Evolutionary conservation across 2,888 invertebrate genomes (phyloP), one percentile per base, ranked within the genome.

Genomic region (Phyllotreta cruciferae): DNA sequence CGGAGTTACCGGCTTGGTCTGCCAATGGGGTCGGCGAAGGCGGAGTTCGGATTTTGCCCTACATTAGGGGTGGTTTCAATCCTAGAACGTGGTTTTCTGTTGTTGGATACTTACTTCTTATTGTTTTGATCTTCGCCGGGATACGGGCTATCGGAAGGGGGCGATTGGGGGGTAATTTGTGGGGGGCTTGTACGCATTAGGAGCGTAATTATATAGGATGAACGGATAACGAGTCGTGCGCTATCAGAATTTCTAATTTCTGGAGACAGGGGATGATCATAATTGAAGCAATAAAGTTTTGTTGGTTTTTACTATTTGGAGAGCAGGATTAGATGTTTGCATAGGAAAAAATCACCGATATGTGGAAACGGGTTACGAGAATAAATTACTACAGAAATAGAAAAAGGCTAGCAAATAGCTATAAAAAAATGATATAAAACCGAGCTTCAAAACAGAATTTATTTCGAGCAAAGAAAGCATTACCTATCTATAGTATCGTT

Each of bases 51-150:
- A 52, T 6, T n/a, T 52, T 56, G 56, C 62, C 58, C 58, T 62
- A 55, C 41, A 50, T 60, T 56, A 65, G 61, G 60, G 62, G 65
- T 55, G 62, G 62, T 45, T 54, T 55, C 62, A 61, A 58, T 62
- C 62, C 62, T 62, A 36, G 56, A 58, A 60, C 65, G 65, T 66
- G 65, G 62, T 62, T 56, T 53, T 49, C 49, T 49, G 13, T 38
- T 58, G 62, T 66, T 63, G 63, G 63, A 58, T 63, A 63, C 53
- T 63, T 63, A 62, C 58, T 62, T 62, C 65, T 62, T 66, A 66
- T 66, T 66, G 62, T 66, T 57, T 58, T 63, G 63, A 63, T 63
- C 63, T 63, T 55, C 62, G 54, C 42, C 56, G 58, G 24, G 62
- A 65, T 57, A 65, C 56, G 56, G 62, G 55, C 57, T 62, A 60